Evolutionary conservation across 1,140 invertebrate genomes (phyloP).

Genomic region (Calliopsis andreniformis): DNA sequence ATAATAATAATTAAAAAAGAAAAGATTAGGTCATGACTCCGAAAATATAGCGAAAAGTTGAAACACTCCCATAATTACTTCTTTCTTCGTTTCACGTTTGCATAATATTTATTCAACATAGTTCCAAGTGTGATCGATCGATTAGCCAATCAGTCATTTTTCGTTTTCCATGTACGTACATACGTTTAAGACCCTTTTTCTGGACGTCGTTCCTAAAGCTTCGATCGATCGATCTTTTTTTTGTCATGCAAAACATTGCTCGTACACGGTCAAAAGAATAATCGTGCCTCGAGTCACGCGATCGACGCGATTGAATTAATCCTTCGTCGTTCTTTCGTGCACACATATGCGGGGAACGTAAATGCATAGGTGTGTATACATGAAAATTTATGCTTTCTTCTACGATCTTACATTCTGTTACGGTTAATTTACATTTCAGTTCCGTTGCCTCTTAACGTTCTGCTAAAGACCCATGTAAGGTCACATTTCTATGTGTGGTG

Average conservation of each 20-base stretch:
- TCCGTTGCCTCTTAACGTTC: no score
- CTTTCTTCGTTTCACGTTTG: not conserved
- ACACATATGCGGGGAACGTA: not conserved
- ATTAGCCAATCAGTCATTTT: not conserved
- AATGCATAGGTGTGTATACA: not conserved
- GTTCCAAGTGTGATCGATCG: not conserved
- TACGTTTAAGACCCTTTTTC: not conserved
- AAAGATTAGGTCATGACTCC: no score
- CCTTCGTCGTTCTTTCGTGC: not conserved
- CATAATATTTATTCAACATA: not conserved
- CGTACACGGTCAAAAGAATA: not conserved
- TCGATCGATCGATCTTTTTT: not conserved
- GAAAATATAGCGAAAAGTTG: no score
- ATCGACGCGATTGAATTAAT: not conserved
- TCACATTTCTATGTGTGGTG: not conserved
- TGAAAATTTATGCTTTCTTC: not conserved
- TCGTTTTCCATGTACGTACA: not conserved
- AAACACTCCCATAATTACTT: no score
- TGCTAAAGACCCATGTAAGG: not conserved
- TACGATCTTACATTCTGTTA: not conserved
- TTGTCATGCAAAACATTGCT: conserved; percentile 20
- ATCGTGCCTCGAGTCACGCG: not conserved
- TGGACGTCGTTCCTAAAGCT: not conserved
- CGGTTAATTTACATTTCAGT: not conserved
- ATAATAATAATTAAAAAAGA: no score